Evolutionary conservation across 2,888 invertebrate genomes (phyloP).

Genomic region (Thalpophila matura): DNA sequence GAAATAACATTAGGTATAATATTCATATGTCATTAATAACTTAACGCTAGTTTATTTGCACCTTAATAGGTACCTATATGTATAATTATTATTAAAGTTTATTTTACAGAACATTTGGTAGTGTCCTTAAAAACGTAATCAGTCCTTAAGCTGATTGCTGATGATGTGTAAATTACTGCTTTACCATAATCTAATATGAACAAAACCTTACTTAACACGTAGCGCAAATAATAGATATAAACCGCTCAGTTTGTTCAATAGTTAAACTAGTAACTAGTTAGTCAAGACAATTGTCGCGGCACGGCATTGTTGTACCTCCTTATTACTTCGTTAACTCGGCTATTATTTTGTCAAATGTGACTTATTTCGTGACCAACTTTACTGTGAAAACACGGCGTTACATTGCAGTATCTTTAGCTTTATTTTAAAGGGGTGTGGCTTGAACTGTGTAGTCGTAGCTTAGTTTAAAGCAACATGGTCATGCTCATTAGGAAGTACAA

Average conservation of each 20-base stretch:
- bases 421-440: slow-evolving; percentile 9
- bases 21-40: too few relatives aligned
- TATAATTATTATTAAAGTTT: too few relatives aligned
- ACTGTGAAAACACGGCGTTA: slow-evolving; percentile 16
- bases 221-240: slow-evolving; percentile 29
- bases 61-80: too few relatives aligned
- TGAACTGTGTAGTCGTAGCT: slow-evolving; percentile 8
- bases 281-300: slow-evolving; percentile 29
- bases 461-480: slow-evolving; percentile 32
- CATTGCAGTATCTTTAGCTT: background rate
- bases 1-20: too few relatives aligned
- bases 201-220: slow-evolving; percentile 9
- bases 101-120: too few relatives aligned
- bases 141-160: too few relatives aligned
- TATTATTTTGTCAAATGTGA: slow-evolving; percentile 31
- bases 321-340: slow-evolving; percentile 21
- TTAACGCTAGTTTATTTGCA: too few relatives aligned
- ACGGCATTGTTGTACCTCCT: slow-evolving; percentile 22
- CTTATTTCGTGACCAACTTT: slow-evolving; percentile 5
- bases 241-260: slow-evolving; percentile 10
- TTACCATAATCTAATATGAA: background rate
- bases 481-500: slow-evolving; percentile 49
- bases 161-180: too few relatives aligned
- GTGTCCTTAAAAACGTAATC: too few relatives aligned
- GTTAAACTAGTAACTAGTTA: slow-evolving; percentile 31